Evolutionary conservation across 2,888 invertebrate species (phyloP), one percentile per base, ranked within the genome.

Genomic region (Spilosoma lubricipeda): DNA sequence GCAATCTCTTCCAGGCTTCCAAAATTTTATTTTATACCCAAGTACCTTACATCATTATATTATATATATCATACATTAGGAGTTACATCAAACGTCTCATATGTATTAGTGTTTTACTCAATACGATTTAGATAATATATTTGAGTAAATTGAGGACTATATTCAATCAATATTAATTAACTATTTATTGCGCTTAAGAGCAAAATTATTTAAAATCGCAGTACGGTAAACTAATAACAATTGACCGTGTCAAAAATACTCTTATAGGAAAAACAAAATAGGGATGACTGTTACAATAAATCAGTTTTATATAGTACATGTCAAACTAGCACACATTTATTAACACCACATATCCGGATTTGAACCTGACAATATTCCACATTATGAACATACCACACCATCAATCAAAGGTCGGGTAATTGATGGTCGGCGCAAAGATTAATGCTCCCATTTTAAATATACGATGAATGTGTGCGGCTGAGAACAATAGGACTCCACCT

Each of bases 401-500:
- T 76, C 71, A 48, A 76, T 76, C 76, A 76, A 76, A 74, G 48
- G 52, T 64, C 59, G 56, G 39, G 64, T 88, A 88, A 91, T 90
- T 90, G 87, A 90, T 89, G 88, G 83, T 77, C 73, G 64, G 84
- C 82, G 77, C 67, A 67, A 87, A 88, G 89, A 91, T 89, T 90
- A 90, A 91, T 90, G 87, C 85, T 80, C 73, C 87, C 80, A 79
- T 82, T 85, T 86, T 80, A 83, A 85, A 82, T 82, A 83, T 74
- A 73, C 79, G 75, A 72, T 80, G 85, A 73, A 80, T 82, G 78
- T 86, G 89, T 87, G 88, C 84, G 83, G 88, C 83, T 86, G 66
- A 77, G 85, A 85, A 88, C 88, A 89, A 88, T 85, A 78, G 83
- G 78, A 82, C 78, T 23, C 77, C 83, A 75, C 85, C 84, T 77